These are phyloP conservation scores for Sebastes dallii DNA, from an alignment of 2,797 vertebrate genomes.

Conservation along the genomic window DNA sequence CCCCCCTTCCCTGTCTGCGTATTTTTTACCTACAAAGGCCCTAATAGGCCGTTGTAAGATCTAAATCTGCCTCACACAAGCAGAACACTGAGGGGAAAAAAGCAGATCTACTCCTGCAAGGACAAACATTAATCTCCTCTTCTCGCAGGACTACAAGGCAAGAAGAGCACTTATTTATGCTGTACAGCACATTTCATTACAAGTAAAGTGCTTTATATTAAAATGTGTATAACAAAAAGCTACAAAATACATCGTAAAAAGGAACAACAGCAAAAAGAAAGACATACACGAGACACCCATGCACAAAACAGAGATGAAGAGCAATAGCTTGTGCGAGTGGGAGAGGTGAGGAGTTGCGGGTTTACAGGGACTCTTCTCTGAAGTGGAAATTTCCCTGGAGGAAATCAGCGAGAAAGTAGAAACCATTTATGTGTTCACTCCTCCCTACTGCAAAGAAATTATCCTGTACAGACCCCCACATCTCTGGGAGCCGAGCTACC, in stretches of 20 bases:
- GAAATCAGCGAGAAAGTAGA: slow-evolving; percentile 62
- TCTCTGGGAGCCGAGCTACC: slow-evolving; percentile 14
- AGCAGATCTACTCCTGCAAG: slow-evolving; percentile 11
- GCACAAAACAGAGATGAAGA: neutral
- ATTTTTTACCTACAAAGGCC: too few species aligned
- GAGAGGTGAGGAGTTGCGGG: neutral
- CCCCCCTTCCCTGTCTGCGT: too few species aligned
- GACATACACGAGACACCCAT: neutral
- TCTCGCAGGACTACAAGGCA: neutral
- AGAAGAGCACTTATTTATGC: neutral
- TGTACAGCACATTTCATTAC: neutral
- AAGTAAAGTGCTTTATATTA: neutral
- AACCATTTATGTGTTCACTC: slow-evolving; percentile 63
- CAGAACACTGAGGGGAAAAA: slow-evolving; percentile 5
- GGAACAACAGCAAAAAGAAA: neutral
- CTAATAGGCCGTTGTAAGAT: neutral
- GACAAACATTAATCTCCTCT: slow-evolving; percentile 33
- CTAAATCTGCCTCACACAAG: neutral
- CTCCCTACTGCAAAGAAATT: slow-evolving; percentile 60
- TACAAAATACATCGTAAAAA: neutral
- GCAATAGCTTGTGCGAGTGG: slow-evolving; percentile 1
- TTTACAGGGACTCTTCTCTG: slow-evolving; percentile 54
- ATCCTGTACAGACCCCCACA: slow-evolving; percentile 49
- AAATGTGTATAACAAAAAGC: neutral
- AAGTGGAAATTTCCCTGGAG: slow-evolving; percentile 66